Evolutionary conservation across 2,888 invertebrate species (phyloP).

Genomic region (Drosophila cracens): DNA sequence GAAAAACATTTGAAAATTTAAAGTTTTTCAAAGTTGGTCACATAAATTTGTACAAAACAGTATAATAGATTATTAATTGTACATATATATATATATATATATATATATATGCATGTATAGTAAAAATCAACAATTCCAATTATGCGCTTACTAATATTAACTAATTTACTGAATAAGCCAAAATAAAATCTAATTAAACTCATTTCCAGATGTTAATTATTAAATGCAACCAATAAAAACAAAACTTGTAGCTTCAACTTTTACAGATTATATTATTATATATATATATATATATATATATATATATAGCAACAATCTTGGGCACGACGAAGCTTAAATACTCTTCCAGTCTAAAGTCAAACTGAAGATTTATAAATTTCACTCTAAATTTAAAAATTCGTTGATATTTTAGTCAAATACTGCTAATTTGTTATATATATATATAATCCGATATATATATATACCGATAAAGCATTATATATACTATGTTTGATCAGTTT

Average conservation of each 20-base stretch:
- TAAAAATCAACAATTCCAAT: constrained; percentile 4
- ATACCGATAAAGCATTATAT: too few relatives aligned
- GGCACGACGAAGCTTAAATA: background rate
- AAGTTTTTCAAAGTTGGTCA: background rate
- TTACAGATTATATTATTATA: too few relatives aligned
- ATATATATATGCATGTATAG: background rate
- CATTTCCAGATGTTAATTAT: background rate
- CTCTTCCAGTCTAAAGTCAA: too few relatives aligned
- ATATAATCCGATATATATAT: too few relatives aligned
- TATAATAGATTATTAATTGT: too few relatives aligned
- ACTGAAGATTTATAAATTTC: too few relatives aligned
- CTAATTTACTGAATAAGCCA: background rate
- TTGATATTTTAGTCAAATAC: too few relatives aligned
- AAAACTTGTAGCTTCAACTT: background rate
- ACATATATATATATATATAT: background rate
- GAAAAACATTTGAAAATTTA: background rate
- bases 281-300: too few relatives aligned
- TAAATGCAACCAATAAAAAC: background rate
- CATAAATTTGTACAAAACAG: background rate
- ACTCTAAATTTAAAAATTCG: too few relatives aligned
- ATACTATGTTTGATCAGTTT: too few relatives aligned
- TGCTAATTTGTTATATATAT: too few relatives aligned
- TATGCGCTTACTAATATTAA: constrained; percentile 5
- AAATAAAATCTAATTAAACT: background rate
- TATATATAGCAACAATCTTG: too few relatives aligned